Evolutionary conservation across 92 coral and sea anemone species (phyloP), one percentile per base, ranked within the genome.

Genomic region (Phenganax stokvisi): DNA sequence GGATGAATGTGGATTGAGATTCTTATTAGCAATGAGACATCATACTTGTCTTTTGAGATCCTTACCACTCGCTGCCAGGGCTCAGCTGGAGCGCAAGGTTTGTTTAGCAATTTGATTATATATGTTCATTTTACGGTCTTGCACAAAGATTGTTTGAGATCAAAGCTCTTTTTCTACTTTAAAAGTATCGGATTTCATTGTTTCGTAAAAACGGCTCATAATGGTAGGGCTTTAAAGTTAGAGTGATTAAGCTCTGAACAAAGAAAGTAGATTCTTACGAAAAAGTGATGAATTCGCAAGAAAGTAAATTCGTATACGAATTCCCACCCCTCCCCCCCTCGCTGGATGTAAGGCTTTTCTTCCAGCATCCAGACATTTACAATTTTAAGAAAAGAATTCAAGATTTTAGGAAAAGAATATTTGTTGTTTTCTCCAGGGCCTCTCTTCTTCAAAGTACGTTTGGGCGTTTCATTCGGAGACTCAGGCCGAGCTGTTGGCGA

Each of bases 391-490:
- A 9, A 0, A 1, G 3, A n/a, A 15, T 16, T 9, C 8, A 11
- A 6, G 7, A 27, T 12, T 31, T 30, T 51, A 51, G 52, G 55
- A 30, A 27, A 55, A n/a, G 25, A 6, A 15, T 27, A 6, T 80
- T 4, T 54, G 2, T 27, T 68, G 52, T 29, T 7, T 54, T 12
- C 47, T 28, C 65, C 57, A 93, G 97, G 99, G 99, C 10, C 78
- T 96, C 57, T 90, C 99, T 12, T 76, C 97, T 31, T 92, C 99
- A 20, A 89, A 92, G 67, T 90, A 86, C 54, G 99, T 93, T 11
- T 96, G 99, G 99, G 99, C 99, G 5, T 94, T 94, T 81, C 98
- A 94, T 84, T 94, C 98, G 9, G 98, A 94, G 66, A 88, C 94
- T 12, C 96, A 94, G 79, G 98, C 92, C 60, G 98, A 94, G 44